phyloP scores from a whole-genome alignment of 2,113 vertebrate species.

The Hucho hucho region DNA sequence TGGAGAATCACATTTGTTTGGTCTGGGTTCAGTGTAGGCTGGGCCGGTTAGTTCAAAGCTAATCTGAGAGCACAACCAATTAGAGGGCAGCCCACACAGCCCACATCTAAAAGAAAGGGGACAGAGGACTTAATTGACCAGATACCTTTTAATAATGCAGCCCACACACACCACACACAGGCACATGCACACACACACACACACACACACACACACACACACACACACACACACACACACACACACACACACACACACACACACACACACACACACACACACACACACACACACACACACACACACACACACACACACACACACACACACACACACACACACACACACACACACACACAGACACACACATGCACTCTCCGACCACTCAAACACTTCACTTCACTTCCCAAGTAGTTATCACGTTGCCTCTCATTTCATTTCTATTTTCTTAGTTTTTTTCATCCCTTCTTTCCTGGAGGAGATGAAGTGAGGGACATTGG shows the following conservation, averaged over 20 bases:
- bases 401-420: constrained; percentile 17
- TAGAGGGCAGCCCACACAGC: neutral
- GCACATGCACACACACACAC: no score
- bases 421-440: constrained; percentile 9
- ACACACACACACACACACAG: neutral
- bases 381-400: constrained; percentile 1
- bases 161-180: no score
- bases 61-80: neutral
- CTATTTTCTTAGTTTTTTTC: neutral
- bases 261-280: neutral
- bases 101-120: neutral
- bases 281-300: neutral
- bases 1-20: no score
- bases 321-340: neutral
- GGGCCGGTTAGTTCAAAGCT: neutral
- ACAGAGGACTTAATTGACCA: constrained; percentile 3
- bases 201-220: neutral
- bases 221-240: neutral
- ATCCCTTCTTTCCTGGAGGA: neutral
- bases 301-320: neutral
- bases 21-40: no score
- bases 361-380: neutral
- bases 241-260: neutral
- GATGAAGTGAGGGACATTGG: neutral
- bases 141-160: constrained; percentile 20